Base-by-base conservation (phyloP, 2,888 invertebrate species). In the Apodemia hepburni region DNA sequence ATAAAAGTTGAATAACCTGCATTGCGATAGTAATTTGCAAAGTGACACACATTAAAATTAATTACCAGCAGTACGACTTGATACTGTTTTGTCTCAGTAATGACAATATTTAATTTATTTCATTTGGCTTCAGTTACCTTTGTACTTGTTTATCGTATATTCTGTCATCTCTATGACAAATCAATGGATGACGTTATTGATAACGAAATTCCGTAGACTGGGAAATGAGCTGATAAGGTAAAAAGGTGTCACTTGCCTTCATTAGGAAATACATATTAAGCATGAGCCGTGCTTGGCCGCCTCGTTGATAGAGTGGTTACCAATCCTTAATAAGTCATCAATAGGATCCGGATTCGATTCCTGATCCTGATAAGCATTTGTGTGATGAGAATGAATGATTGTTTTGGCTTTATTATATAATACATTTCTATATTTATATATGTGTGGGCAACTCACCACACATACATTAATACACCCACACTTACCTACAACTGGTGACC, bases 151-250 rank as follows among this genome's bases (percentile, higher is more conserved):
- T 45, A 66, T 68, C 64, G n/a, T n/a, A n/a, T 27, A n/a, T 57
- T 57, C 60, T 35, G 22, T 61, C 59, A 62, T 47, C 59, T 59
- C 59, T 65, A 61, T 67, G 66, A 70, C 69, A 69, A 64, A 64
- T 66, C 66, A 45, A 65, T 65, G 66, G 45, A 64, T 65, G 66
- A 64, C 66, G 63, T 62, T 60, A 65, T 60, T 57, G 68, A 68
- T 67, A 66, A 67, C 66, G 61, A 65, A 69, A 69, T 68, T 68
- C 70, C 66, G 62, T 66, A 69, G 69, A 70, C 70, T 65, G 62
- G 62, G 65, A 68, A 61, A 68, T 67, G 68, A 65, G 62, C 68
- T 59, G 69, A 70, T 69, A 66, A 66, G 18, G 15, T 11, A 29
- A 27, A 27, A 54, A 54, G 54, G 54, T 54, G 54, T 54, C 54